Percentiles rank a stretch among this genome's conserved stretches.
Evolutionary conservation across 2,113 vertebrate genomes (phyloP).

Genomic region (Sebastes schlegelii): DNA sequence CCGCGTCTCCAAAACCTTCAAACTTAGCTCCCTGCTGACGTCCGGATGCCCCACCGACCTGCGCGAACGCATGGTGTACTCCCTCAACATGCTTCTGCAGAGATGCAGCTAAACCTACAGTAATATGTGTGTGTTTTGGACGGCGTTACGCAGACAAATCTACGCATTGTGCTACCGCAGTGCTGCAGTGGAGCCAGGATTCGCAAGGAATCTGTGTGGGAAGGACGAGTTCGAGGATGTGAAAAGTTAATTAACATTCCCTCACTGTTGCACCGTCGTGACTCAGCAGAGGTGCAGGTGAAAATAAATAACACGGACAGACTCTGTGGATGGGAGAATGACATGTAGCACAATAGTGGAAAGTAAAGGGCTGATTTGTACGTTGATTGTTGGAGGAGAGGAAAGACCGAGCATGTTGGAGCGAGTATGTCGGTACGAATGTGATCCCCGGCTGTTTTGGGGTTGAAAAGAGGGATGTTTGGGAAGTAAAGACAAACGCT

Average conservation of each 20-base stretch:
- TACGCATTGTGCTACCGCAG: conserved; percentile 24
- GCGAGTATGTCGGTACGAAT: conserved; percentile 88
- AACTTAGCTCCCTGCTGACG: conserved; percentile 89
- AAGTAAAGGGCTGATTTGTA: conserved; percentile 82
- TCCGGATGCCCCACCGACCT: conserved; percentile 91
- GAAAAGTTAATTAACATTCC: conserved; percentile 57
- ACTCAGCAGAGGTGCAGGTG: conserved; percentile 47
- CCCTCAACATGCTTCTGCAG: conserved; percentile 97
- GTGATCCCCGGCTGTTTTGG: conserved; percentile 58
- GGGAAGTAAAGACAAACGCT: conserved; percentile 75
- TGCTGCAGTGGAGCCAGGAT: conserved; percentile 39
- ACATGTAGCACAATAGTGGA: conserved; percentile 72
- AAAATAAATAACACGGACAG: conserved; percentile 19
- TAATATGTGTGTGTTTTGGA: conserved; percentile 1
- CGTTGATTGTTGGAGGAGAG: conserved; percentile 67
- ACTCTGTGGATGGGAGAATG: conserved; percentile 26
- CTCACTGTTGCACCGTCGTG: conserved; percentile 39
- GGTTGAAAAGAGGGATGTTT: conserved; percentile 34
- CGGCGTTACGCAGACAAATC: not conserved
- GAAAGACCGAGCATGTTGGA: conserved; percentile 51
- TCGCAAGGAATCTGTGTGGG: conserved; percentile 9
- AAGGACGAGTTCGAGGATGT: conserved; percentile 28
- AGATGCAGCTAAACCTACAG: conserved; percentile 87
- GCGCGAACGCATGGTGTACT: conserved; percentile 94
- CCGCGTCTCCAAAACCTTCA: conserved; percentile 92